Evolutionary conservation across 2,888 invertebrate species (phyloP).

Genomic region (Deilephila porcellus): DNA sequence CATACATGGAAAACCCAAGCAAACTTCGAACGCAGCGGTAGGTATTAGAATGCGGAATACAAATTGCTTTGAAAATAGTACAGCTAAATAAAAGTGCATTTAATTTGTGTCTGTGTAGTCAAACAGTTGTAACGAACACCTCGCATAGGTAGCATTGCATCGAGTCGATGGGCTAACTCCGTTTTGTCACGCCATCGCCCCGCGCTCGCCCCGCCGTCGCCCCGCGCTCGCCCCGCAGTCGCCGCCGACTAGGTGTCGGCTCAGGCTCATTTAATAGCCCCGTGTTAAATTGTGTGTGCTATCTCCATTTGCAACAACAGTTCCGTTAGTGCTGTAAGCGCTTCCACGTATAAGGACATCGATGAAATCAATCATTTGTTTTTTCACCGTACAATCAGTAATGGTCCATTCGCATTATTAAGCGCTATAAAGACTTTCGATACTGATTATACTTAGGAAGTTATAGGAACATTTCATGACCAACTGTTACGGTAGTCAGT

Average conservation of each 20-base stretch:
- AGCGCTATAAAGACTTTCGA: not conserved
- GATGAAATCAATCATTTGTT: not conserved
- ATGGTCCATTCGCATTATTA: slow-evolving; percentile 2
- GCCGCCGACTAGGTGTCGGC: slow-evolving; percentile 49
- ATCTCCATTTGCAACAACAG: slow-evolving; percentile 67
- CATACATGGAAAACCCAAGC: not conserved
- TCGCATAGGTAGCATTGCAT: slow-evolving; percentile 48
- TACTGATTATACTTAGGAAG: not conserved
- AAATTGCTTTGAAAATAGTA: slow-evolving; percentile 2
- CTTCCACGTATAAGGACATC: slow-evolving; percentile 19
- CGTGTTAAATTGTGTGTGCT: slow-evolving; percentile 75
- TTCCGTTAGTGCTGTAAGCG: slow-evolving; percentile 48
- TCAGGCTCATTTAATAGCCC: slow-evolving; percentile 52
- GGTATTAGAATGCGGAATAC: not conserved
- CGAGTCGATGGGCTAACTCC: slow-evolving; percentile 62
- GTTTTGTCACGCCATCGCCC: slow-evolving; percentile 68
- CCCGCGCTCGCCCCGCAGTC: not conserved
- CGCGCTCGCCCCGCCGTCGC: not conserved
- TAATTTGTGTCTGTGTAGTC: slow-evolving; percentile 59
- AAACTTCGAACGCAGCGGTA: not conserved
- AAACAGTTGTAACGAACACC: slow-evolving; percentile 69
- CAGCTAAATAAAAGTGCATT: slow-evolving; percentile 51
- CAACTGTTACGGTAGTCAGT: slow-evolving; percentile 57
- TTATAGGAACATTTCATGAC: slow-evolving; percentile 32
- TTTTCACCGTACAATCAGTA: slow-evolving; percentile 10